phyloP scores from a whole-genome alignment of 2,888 invertebrate genomes.

The Rhagium mordax region DNA sequence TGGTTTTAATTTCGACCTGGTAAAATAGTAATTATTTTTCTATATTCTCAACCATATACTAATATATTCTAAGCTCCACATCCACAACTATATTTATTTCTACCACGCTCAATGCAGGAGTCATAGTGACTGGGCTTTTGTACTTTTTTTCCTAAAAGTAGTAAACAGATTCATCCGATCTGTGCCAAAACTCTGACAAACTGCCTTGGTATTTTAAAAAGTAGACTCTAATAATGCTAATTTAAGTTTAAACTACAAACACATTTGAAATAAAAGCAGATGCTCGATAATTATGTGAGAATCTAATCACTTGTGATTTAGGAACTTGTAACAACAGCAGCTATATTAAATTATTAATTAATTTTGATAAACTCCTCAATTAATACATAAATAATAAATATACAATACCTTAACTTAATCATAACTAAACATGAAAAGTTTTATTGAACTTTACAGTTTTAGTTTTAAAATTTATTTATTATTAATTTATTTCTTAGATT shows the following conservation, averaged over 20 bases:
- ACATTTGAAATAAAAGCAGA: not conserved
- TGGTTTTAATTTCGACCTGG: not conserved
- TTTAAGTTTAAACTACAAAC: not conserved
- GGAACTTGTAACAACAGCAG: no score
- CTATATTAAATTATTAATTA: no score
- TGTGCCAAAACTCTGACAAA: constrained; percentile 26
- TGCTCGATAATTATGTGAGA: no score
- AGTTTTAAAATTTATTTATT: not conserved
- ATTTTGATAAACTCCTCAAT: not conserved
- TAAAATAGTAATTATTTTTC: not conserved
- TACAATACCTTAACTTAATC: not conserved
- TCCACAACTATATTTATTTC: not conserved
- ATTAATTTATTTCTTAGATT: no score
- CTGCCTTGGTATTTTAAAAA: constrained; percentile 19
- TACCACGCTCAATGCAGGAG: not conserved
- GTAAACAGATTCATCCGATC: constrained; percentile 11
- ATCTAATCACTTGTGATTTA: no score
- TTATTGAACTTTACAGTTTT: not conserved
- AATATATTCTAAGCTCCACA: no score
- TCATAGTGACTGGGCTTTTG: constrained; percentile 12
- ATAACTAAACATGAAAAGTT: not conserved
- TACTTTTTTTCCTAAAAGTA: constrained; percentile 12
- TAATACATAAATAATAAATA: no score
- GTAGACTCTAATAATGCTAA: not conserved
- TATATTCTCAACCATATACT: not conserved